A percentile compares a stretch with the other conserved stretches of the same genome.
Conservation (phyloP, 2,797 vertebrate genomes). For the Mastacembelus armatus region DNA sequence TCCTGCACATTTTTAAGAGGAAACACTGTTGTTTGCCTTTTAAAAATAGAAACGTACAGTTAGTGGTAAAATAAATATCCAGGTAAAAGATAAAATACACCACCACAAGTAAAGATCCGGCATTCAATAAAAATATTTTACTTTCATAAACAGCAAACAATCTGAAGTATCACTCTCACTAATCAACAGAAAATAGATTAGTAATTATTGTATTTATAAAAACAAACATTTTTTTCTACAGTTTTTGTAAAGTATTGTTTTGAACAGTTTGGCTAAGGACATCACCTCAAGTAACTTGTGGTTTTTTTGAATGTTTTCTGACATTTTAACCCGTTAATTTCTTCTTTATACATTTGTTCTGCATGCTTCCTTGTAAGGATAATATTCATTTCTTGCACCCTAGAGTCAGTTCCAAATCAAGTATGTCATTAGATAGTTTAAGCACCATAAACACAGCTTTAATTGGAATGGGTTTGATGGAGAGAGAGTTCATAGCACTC, state of each 20-base stretch:
- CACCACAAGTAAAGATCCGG: not conserved
- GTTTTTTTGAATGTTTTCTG: no score
- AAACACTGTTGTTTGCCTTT: not conserved
- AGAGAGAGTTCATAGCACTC: not conserved
- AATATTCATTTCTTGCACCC: not conserved
- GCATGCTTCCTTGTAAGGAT: no score
- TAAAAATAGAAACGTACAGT: not conserved
- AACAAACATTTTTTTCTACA: no score
- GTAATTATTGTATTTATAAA: no score
- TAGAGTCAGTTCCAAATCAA: not conserved
- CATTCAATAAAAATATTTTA: no score
- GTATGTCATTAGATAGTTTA: not conserved
- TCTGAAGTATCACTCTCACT: no score
- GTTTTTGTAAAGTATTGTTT: no score
- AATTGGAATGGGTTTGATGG: slow-evolving; percentile 8
- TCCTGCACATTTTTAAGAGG: not conserved
- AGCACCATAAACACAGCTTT: no score
- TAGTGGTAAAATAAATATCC: not conserved
- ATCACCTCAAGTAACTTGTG: no score
- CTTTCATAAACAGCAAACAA: no score
- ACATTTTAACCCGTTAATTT: not conserved
- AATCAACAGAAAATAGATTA: no score
- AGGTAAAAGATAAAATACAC: not conserved
- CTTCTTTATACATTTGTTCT: not conserved
- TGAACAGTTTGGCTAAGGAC: no score